phyloP scores from a whole-genome alignment of 2,113 vertebrate genomes.

The Hypanus sabinus region DNA sequence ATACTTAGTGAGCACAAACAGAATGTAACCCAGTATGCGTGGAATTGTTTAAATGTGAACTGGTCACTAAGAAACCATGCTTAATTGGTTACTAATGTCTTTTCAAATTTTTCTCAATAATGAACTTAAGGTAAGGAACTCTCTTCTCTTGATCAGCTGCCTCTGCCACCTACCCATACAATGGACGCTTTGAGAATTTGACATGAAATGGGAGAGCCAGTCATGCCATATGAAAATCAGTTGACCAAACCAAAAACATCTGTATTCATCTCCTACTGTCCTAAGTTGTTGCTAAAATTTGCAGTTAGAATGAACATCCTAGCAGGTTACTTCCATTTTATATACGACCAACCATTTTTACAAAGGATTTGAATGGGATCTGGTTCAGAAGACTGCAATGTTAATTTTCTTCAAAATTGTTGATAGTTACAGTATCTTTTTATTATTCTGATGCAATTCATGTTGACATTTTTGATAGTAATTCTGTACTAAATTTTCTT shows the following conservation, averaged over 20 bases:
- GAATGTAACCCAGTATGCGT: too few relatives aligned
- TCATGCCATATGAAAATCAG: neutral
- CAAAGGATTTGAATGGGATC: neutral
- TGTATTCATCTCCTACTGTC: neutral
- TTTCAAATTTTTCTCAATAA: too few relatives aligned
- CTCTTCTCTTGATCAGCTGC: neutral
- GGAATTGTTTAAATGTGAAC: too few relatives aligned
- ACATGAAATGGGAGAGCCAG: neutral
- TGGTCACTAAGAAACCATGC: too few relatives aligned
- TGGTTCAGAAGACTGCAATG: neutral
- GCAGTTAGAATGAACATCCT: neutral
- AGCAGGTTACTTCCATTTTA: neutral
- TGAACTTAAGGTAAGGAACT: too few relatives aligned
- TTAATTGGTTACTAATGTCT: too few relatives aligned
- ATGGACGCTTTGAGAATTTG: neutral
- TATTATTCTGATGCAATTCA: neutral
- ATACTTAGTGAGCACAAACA: too few relatives aligned
- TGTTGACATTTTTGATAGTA: too few relatives aligned
- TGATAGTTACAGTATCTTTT: neutral
- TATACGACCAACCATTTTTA: neutral
- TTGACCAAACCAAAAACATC: neutral
- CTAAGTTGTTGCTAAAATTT: neutral
- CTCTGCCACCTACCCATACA: neutral
- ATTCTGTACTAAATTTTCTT: neutral
- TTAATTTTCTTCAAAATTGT: neutral